These are phyloP conservation scores for Leucophenga montana DNA, from an alignment of 2,888 invertebrate genomes.

Conservation along the genomic window DNA sequence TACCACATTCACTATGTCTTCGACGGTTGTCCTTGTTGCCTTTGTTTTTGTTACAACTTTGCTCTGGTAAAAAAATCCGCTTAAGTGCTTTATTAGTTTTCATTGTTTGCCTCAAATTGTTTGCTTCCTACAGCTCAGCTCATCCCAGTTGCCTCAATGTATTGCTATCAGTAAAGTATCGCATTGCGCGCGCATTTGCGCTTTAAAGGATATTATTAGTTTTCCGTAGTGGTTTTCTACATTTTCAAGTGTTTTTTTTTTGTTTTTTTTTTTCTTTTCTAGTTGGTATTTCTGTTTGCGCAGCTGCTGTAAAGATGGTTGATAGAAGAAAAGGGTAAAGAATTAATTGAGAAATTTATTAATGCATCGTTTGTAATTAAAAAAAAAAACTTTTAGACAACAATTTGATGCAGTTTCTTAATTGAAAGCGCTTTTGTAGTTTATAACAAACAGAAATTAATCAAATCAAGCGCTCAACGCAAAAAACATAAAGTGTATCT, in stretches of 20 bases:
- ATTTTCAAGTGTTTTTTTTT: slow-evolving; percentile 31
- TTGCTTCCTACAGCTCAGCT: slow-evolving; percentile 38
- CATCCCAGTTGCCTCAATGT: slow-evolving; percentile 11
- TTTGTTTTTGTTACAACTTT: slow-evolving; percentile 16
- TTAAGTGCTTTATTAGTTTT: slow-evolving; percentile 63
- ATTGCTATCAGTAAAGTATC: slow-evolving; percentile 27
- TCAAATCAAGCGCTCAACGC: too few relatives aligned
- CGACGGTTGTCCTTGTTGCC: slow-evolving; percentile 27
- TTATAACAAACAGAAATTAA: too few relatives aligned
- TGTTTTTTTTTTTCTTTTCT: background rate
- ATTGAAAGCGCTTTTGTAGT: too few relatives aligned
- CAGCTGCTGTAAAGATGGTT: slow-evolving; percentile 17
- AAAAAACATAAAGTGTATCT: too few relatives aligned
- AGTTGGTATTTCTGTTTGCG: background rate
- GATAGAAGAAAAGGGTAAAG: background rate
- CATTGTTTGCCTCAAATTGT: slow-evolving; percentile 55
- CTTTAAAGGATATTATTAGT: slow-evolving; percentile 19
- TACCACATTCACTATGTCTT: slow-evolving; percentile 21
- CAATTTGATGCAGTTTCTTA: too few relatives aligned
- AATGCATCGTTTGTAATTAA: too few relatives aligned
- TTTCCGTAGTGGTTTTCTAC: slow-evolving; percentile 31
- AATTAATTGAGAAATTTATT: background rate
- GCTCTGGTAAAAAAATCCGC: slow-evolving; percentile 47
- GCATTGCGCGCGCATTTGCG: slow-evolving; percentile 8
- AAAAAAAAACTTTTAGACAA: too few relatives aligned